A percentile compares a stretch with the other conserved stretches of the same genome.
Conservation (phyloP, 2,888 invertebrate species). For the Conistra vaccinii region DNA sequence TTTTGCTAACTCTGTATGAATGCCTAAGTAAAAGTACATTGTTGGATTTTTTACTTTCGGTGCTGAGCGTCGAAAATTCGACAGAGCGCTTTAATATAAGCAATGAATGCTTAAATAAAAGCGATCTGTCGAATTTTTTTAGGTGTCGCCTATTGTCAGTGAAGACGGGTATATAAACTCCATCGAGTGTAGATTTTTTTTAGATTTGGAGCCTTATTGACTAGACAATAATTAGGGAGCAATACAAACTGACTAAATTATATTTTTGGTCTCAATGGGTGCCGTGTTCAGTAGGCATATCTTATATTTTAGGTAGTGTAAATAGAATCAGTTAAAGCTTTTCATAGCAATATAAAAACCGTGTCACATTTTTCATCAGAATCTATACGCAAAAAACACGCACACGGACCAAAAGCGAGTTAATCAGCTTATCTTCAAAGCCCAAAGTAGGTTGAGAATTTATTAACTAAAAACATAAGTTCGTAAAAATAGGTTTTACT, state of each 20-base stretch:
- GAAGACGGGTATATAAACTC: no score
- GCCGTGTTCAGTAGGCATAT: neutral
- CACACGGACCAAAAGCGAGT: neutral
- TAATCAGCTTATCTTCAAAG: slow-evolving; percentile 26
- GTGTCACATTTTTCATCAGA: neutral
- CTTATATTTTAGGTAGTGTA: neutral
- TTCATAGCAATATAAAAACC: neutral
- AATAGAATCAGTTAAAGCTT: neutral
- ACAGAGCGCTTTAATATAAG: no score
- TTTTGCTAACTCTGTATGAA: neutral
- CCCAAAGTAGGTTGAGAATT: slow-evolving; percentile 26
- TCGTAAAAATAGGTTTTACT: slow-evolving; percentile 59
- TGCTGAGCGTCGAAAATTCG: no score
- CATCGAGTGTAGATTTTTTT: no score
- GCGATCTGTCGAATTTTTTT: no score
- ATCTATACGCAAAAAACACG: no score
- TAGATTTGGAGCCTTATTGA: no score
- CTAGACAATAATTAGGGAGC: neutral
- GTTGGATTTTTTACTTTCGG: no score
- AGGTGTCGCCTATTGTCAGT: no score
- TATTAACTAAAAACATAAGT: slow-evolving; percentile 46
- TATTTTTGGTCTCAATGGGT: neutral
- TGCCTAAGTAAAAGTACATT: no score
- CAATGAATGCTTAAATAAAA: no score
- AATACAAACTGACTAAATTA: neutral